A percentile compares a stretch with the other conserved stretches of the same genome.
Conservation (phyloP, 2,113 vertebrate genomes). For the Aplodontia rufa region DNA sequence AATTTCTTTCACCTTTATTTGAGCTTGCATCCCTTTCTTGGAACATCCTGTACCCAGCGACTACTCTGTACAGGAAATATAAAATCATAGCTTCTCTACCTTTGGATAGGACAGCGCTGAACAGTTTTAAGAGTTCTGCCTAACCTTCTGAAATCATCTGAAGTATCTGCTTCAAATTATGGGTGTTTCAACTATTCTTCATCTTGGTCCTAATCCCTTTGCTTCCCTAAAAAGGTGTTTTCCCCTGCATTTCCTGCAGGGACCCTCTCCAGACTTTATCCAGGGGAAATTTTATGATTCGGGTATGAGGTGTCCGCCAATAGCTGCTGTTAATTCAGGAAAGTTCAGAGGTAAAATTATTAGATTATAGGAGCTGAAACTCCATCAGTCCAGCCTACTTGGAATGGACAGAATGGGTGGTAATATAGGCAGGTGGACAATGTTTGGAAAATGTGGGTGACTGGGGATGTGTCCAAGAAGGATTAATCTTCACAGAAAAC, state of each 20-base stretch:
- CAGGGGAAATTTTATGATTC: too few species aligned
- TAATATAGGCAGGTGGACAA: too few species aligned
- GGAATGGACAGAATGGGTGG: too few species aligned
- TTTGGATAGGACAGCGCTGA: neutral
- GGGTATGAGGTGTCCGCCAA: too few species aligned
- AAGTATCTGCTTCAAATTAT: neutral
- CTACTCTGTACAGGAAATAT: neutral
- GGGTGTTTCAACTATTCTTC: neutral
- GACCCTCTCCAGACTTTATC: neutral
- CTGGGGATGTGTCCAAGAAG: too few species aligned
- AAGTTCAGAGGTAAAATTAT: too few species aligned
- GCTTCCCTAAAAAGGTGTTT: neutral
- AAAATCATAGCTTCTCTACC: neutral
- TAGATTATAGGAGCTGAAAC: too few species aligned
- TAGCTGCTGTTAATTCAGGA: too few species aligned
- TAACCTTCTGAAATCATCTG: neutral
- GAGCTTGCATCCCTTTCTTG: neutral
- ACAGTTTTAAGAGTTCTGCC: neutral
- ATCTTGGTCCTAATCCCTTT: neutral
- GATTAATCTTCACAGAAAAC: too few species aligned
- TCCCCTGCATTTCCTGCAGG: neutral
- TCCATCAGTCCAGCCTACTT: too few species aligned
- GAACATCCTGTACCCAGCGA: neutral
- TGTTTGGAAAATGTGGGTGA: too few species aligned
- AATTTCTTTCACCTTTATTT: neutral